phyloP scores from a whole-genome alignment of 1,140 invertebrate genomes.

The Prorops nasuta region DNA sequence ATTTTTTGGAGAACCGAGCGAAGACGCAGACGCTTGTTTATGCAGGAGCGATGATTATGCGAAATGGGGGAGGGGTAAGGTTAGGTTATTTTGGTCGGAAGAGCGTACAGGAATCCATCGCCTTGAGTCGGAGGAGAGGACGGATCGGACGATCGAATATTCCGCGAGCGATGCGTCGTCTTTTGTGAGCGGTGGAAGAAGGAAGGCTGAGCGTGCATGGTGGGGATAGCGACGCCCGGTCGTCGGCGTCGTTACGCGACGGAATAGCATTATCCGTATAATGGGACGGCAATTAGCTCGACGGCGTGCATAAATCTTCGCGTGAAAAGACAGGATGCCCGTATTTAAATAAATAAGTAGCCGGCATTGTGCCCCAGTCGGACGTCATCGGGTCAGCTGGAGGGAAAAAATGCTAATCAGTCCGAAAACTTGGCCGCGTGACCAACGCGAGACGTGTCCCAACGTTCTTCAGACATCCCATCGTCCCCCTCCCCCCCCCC shows the following conservation, averaged over 20 bases:
- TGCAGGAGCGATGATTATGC: too few relatives aligned
- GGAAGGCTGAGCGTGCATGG: neutral
- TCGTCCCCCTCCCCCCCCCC: too few relatives aligned
- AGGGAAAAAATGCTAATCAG: conserved; percentile 41
- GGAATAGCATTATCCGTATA: conserved; percentile 45
- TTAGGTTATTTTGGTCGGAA: too few relatives aligned
- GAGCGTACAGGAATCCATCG: too few relatives aligned
- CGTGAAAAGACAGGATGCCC: conserved; percentile 46
- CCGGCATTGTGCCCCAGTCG: conserved; percentile 32
- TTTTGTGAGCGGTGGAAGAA: too few relatives aligned
- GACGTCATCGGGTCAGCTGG: conserved; percentile 35
- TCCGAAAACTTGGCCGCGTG: conserved; percentile 29
- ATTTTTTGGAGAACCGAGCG: too few relatives aligned
- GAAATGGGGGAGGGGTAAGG: too few relatives aligned
- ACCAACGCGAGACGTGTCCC: neutral
- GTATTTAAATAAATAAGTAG: conserved; percentile 47
- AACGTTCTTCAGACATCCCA: too few relatives aligned
- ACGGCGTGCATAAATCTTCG: conserved; percentile 43
- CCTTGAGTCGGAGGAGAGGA: too few relatives aligned
- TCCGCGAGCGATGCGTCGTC: too few relatives aligned
- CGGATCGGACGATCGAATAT: too few relatives aligned
- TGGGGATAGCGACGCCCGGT: conserved; percentile 19
- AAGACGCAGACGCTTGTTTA: too few relatives aligned
- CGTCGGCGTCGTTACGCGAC: conserved; percentile 35
- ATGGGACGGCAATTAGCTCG: conserved; percentile 44